Evolutionary conservation across 2,888 invertebrate species (phyloP).

Genomic region (Agriopis aurantiaria): DNA sequence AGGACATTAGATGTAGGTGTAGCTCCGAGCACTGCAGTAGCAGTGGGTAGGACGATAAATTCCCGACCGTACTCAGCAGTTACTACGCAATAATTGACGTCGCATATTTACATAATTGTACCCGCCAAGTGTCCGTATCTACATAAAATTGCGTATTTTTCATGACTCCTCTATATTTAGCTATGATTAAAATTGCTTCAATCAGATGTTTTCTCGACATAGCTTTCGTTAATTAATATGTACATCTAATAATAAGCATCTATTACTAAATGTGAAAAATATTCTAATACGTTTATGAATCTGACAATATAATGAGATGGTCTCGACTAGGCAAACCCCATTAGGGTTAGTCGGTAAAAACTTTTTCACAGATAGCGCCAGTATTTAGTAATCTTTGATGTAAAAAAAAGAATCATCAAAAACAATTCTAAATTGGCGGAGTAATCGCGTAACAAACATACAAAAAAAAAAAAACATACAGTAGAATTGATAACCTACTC

Average conservation of each 20-base stretch:
- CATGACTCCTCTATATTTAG: slow-evolving; percentile 75
- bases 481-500: no score
- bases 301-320: slow-evolving; percentile 35
- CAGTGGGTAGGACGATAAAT: slow-evolving; percentile 66
- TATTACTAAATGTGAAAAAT: slow-evolving; percentile 46
- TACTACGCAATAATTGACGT: slow-evolving; percentile 80
- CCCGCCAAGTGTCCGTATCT: slow-evolving; percentile 80
- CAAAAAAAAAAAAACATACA: no score
- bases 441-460: no score
- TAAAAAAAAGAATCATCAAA: no score
- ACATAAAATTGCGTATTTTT: slow-evolving; percentile 83
- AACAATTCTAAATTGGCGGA: no score
- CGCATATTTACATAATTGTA: slow-evolving; percentile 83
- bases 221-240: slow-evolving; percentile 58
- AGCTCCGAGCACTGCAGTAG: slow-evolving; percentile 41
- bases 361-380: no score
- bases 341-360: no score
- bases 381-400: no score
- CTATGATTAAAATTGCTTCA: slow-evolving; percentile 65
- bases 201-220: slow-evolving; percentile 56
- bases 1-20: slow-evolving; percentile 57
- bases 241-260: slow-evolving; percentile 52
- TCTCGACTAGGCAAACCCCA: slow-evolving; percentile 7
- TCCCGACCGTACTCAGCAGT: slow-evolving; percentile 75
- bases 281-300: slow-evolving; percentile 46